Conservation (phyloP, 2,113 vertebrate species). For the Climacteris rufus region DNA sequence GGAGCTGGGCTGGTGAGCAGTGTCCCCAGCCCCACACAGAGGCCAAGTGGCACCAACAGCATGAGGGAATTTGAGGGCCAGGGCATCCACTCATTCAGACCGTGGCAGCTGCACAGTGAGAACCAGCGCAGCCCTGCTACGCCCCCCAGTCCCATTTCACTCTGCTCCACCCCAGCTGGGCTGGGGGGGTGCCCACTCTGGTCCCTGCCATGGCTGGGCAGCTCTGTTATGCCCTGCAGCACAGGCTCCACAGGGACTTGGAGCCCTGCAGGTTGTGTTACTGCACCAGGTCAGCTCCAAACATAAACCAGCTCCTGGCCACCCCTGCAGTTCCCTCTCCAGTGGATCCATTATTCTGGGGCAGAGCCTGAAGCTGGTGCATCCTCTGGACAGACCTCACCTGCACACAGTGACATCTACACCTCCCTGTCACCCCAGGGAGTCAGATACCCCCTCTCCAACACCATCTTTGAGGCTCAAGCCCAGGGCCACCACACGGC, state of each 20-base stretch:
- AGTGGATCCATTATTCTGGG: fast-evolving
- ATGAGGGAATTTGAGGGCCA: background rate
- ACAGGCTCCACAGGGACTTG: fast-evolving
- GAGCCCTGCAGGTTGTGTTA: background rate
- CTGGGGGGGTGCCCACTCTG: fast-evolving
- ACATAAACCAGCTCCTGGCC: background rate
- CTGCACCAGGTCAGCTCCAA: fast-evolving
- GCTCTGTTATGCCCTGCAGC: background rate
- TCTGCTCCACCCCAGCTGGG: fast-evolving
- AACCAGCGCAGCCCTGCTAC: fast-evolving
- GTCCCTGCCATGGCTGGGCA: background rate
- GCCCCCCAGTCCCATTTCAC: background rate
- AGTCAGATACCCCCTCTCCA: background rate
- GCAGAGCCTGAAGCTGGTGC: fast-evolving
- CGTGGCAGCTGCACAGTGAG: background rate
- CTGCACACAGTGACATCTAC: fast-evolving
- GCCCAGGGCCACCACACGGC: fast-evolving
- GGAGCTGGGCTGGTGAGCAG: fast-evolving
- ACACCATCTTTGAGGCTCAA: background rate
- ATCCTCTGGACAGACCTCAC: background rate
- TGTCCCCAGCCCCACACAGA: fast-evolving
- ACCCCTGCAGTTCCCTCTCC: background rate
- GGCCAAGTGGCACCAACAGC: background rate
- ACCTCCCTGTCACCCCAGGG: no score
- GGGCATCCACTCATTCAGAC: conserved; percentile 16